Evolutionary conservation across 2,113 vertebrate genomes (phyloP), one percentile per base, ranked within the genome.

Genomic region (Gallinago jamesoni): DNA sequence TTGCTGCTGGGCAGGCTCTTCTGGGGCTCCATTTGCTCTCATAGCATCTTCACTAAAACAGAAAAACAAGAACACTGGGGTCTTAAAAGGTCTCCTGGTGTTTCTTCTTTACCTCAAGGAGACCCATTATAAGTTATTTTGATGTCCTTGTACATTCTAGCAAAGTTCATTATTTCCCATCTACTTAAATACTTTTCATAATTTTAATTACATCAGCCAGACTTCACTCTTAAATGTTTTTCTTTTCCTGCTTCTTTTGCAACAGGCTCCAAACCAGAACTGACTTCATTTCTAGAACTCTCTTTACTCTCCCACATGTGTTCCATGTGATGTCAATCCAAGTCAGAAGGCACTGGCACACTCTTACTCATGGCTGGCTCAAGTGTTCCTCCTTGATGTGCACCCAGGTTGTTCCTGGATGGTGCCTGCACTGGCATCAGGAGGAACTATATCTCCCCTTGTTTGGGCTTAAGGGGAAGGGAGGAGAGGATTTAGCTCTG

Each of bases 21-120:
- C 81, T 79, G 70, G 39, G 56, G 27, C 45, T 95, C 70, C 35
- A 60, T 96, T 90, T 92, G 21, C 57, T 87, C 45, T 94, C n/a
- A 66, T 52, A 83, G 23, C 37, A 76, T 85, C 87, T 83, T 95
- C 70, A 43, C 41, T 84, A 77, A 66, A 81, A 66, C 12, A 79
- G 30, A 78, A 93, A 91, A 97, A 56, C 63, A 76, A 80, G 73
- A 84, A 72, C 78, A 84, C 68, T 89, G 79, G 77, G 74, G 81
- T 89, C 66, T 95, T 96, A 83, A 96, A 96, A 96, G 87, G 39
- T 91, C 37, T 94, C 96, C 93, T 80, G 70, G 50, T 94, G 91
- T 69, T 94, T 80, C 19, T 43, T 57, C 62, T 82, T 79, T 91
- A 76, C 59, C 33, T 85, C 23, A 80, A 93, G 74, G 50, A 87